phyloP scores from a whole-genome alignment of 2,113 vertebrate genomes.

The Paraplagusia blochii region DNA sequence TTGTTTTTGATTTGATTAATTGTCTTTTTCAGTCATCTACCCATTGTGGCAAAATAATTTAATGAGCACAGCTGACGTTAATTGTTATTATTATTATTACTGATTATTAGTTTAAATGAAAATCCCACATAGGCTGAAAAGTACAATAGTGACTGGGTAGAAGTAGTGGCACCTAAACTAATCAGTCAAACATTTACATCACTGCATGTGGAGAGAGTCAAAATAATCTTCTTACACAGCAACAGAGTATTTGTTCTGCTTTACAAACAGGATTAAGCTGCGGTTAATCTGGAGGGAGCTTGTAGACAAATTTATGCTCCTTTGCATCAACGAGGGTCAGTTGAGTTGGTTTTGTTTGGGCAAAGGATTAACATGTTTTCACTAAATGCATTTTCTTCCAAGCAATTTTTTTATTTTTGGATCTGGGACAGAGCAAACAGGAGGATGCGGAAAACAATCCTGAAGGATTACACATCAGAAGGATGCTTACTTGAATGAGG shows the following conservation, averaged over 20 bases:
- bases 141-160: no score
- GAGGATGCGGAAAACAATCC: neutral
- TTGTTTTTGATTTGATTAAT: no score
- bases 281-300: neutral
- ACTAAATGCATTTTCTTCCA: no score
- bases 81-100: no score
- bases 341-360: neutral
- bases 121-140: no score
- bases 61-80: no score
- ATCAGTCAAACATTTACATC: neutral
- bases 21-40: no score
- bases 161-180: no score
- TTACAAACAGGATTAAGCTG: neutral
- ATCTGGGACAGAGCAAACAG: neutral
- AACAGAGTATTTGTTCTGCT: neutral
- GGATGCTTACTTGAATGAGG: neutral
- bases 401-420: neutral
- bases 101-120: no score
- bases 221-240: neutral
- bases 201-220: neutral
- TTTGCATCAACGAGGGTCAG: neutral
- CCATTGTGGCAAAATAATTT: no score
- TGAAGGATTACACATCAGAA: slow-evolving; percentile 1
- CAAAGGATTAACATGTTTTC: neutral
- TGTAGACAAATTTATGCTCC: neutral